Conservation (phyloP, 2,113 vertebrate genomes). For the Canis aureus region DNA sequence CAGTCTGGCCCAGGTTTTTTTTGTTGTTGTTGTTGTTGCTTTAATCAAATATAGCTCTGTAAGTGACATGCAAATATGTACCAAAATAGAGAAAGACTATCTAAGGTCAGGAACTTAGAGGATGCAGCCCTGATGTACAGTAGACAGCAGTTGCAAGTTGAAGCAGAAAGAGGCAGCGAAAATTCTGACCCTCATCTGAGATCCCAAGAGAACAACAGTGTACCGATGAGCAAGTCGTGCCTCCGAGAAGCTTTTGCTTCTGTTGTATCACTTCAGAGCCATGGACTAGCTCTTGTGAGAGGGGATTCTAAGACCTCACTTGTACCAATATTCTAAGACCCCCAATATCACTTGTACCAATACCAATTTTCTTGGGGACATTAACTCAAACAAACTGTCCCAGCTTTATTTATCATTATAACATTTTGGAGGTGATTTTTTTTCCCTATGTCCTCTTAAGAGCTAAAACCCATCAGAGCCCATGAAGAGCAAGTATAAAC, state of each 20-base stretch:
- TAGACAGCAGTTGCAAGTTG: neutral
- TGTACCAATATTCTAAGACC: neutral
- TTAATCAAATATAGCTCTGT: neutral
- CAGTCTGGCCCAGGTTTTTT: neutral
- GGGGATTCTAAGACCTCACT: neutral
- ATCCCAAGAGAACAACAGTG: neutral
- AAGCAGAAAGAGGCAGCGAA: neutral
- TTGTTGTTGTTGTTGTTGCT: neutral
- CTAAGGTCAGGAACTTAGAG: neutral
- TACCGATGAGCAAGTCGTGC: neutral
- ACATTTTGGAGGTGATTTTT: conserved; percentile 33
- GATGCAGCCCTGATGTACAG: neutral
- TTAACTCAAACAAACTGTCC: neutral
- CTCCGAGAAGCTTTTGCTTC: neutral
- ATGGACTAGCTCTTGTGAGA: neutral
- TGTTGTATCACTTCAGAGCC: neutral
- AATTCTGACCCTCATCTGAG: neutral
- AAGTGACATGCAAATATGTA: conserved; percentile 33
- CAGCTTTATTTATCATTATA: neutral
- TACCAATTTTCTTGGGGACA: neutral
- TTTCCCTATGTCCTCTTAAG: conserved; percentile 14
- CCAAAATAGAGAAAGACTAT: conserved; percentile 36
- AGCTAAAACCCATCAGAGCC: conserved; percentile 58
- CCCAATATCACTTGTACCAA: neutral
- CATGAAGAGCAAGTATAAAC: conserved; percentile 41